phyloP scores from a whole-genome alignment of 2,113 vertebrate species.

The Epinephelus fuscoguttatus region DNA sequence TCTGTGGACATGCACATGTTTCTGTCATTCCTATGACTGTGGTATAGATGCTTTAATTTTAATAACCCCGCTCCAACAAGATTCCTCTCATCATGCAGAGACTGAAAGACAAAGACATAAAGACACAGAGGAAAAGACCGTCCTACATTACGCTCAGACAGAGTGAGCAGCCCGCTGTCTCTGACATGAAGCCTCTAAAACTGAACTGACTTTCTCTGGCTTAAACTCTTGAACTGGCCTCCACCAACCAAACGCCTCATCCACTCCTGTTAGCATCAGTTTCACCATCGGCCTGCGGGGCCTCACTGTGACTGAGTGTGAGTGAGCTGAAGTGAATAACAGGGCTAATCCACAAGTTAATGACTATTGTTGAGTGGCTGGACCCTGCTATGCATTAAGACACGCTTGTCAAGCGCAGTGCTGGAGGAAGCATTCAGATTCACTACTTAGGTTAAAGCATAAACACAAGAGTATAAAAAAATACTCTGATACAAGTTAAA shows the following conservation, averaged over 20 bases:
- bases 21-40: neutral
- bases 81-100: neutral
- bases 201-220: conserved; percentile 24
- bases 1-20: neutral
- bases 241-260: conserved; percentile 21
- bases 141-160: conserved; percentile 14
- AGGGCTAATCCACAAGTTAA: conserved; percentile 30
- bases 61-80: neutral
- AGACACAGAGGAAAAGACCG: neutral
- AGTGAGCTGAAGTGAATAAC: conserved; percentile 6
- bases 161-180: neutral
- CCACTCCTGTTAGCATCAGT: conserved; percentile 42
- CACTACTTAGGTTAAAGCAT: too few relatives aligned
- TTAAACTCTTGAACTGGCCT: too few relatives aligned
- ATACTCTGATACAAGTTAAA: too few relatives aligned
- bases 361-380: conserved; percentile 2
- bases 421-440: neutral
- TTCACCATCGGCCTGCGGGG: neutral
- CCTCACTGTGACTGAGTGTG: neutral
- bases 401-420: conserved; percentile 41
- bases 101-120: neutral
- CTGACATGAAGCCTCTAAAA: conserved; percentile 30
- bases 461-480: too few relatives aligned
- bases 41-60: neutral
- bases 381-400: too few relatives aligned